Evolutionary conservation across 2,797 vertebrate species (phyloP).

Genomic region (Steatocranus sp.): DNA sequence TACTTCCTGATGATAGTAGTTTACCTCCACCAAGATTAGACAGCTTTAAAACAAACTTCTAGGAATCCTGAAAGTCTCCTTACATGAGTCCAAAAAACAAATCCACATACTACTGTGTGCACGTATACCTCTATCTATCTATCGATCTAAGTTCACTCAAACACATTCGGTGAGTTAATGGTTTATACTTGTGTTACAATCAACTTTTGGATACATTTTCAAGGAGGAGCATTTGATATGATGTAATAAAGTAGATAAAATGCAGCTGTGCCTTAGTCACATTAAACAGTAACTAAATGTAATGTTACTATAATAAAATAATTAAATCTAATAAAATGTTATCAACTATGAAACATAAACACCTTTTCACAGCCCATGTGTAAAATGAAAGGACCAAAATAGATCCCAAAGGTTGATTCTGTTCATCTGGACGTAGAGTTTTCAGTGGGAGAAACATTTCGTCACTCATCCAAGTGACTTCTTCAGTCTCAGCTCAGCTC

Average conservation of each 20-base stretch:
- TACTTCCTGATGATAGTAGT: not conserved
- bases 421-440: fast-evolving
- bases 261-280: not conserved
- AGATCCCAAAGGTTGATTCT: not conserved
- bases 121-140: not conserved
- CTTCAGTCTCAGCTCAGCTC: not conserved
- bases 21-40: not conserved
- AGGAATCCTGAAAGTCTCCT: not conserved
- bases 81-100: not conserved
- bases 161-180: not conserved
- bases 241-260: not conserved
- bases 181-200: not conserved
- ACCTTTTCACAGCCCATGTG: not conserved
- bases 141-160: not conserved
- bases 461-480: not conserved
- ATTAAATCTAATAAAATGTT: not conserved
- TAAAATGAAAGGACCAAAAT: not conserved
- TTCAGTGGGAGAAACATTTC: not conserved
- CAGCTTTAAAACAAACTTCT: not conserved
- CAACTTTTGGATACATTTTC: not conserved
- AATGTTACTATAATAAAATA: not conserved
- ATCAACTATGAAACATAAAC: not conserved
- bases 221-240: not conserved
- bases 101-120: not conserved
- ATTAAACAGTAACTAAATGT: not conserved